Evolutionary conservation across 2,888 invertebrate genomes (phyloP).

Genomic region (Ypsolopha scabrella): DNA sequence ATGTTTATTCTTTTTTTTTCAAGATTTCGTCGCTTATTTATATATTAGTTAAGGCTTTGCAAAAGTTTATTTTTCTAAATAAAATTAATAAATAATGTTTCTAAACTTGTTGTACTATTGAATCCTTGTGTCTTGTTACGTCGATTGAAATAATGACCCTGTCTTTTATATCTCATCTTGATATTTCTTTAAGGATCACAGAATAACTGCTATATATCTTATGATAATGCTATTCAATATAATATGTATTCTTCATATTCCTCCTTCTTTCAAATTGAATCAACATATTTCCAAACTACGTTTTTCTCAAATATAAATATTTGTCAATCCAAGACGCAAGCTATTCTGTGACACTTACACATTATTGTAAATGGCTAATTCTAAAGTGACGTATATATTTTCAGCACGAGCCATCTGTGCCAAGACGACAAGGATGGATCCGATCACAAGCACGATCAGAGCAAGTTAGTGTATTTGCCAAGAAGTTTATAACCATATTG

Average conservation of each 20-base stretch:
- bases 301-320: no score
- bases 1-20: no score
- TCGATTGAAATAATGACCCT: slow-evolving; percentile 45
- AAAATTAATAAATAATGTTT: background rate
- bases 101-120: slow-evolving; percentile 20
- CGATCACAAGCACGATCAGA: slow-evolving; percentile 65
- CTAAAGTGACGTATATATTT: slow-evolving; percentile 17
- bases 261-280: no score
- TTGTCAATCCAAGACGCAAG: background rate
- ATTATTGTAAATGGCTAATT: background rate
- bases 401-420: slow-evolving; percentile 58
- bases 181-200: slow-evolving; percentile 2
- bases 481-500: no score
- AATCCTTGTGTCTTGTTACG: slow-evolving; percentile 10
- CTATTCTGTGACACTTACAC: background rate
- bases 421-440: slow-evolving; percentile 64
- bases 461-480: slow-evolving; percentile 47
- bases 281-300: no score
- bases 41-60: slow-evolving; percentile 1
- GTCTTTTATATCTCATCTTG: slow-evolving; percentile 19
- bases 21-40: background rate
- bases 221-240: no score
- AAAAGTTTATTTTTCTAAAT: background rate
- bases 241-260: no score
- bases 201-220: background rate